phyloP scores from a whole-genome alignment of 2,888 invertebrate species.

The Embidobia sp. region DNA sequence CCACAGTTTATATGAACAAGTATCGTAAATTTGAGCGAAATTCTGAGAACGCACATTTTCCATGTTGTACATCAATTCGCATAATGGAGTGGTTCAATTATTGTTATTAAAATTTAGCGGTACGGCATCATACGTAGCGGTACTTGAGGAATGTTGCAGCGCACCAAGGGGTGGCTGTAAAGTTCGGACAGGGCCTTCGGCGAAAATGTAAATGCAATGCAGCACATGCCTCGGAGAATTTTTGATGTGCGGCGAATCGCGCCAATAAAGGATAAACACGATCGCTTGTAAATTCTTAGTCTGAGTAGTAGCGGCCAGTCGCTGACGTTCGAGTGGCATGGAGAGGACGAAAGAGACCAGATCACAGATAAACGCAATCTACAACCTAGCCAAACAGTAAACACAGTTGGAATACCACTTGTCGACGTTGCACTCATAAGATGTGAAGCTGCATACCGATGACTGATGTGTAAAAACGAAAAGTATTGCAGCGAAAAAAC shows the following conservation, averaged over 20 bases:
- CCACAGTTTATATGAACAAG: too few relatives aligned
- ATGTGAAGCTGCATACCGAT: conserved; percentile 43
- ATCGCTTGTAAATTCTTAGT: conserved; percentile 70
- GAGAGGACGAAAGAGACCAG: conserved; percentile 67
- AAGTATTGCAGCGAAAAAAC: conserved; percentile 1
- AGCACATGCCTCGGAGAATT: conserved; percentile 58
- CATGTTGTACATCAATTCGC: too few relatives aligned
- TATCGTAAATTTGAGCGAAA: too few relatives aligned
- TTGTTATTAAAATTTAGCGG: conserved; percentile 6
- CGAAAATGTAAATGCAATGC: conserved; percentile 43
- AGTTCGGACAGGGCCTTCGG: conserved; percentile 31
- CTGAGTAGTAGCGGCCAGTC: conserved; percentile 69
- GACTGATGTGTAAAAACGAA: conserved; percentile 35
- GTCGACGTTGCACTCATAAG: conserved; percentile 45
- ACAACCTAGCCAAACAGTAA: conserved; percentile 73
- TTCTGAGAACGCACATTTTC: too few relatives aligned
- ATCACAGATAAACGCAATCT: conserved; percentile 74
- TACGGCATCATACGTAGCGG: conserved; percentile 12
- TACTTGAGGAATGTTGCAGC: conserved; percentile 9
- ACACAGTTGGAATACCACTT: conserved; percentile 61
- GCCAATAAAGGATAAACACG: conserved; percentile 72
- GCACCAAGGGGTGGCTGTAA: conserved; percentile 17
- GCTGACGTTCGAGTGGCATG: conserved; percentile 44
- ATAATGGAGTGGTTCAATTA: too few relatives aligned
- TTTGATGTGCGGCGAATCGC: conserved; percentile 69